Conservation (phyloP, 1,140 invertebrate species). For the Hycleus cichorii region DNA sequence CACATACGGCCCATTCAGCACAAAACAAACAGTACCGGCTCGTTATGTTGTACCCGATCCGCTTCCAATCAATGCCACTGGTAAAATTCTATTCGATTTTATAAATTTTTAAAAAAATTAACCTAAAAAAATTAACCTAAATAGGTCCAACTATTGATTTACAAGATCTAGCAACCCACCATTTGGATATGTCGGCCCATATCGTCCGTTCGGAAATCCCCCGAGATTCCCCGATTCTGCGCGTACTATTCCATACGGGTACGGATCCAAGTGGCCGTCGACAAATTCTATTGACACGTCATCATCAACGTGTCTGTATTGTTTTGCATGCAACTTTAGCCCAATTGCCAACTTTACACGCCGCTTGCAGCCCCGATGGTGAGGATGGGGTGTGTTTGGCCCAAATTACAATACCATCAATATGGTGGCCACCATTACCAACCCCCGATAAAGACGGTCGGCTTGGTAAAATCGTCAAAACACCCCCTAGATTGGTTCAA, state of each 20-base stretch:
- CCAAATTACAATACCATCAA: slow-evolving; percentile 69
- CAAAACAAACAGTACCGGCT: slow-evolving; percentile 87
- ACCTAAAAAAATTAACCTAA: slow-evolving; percentile 38
- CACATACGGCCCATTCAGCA: slow-evolving; percentile 86
- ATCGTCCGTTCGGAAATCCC: slow-evolving; percentile 76
- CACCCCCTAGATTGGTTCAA: slow-evolving; percentile 62
- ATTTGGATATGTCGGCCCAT: slow-evolving; percentile 83
- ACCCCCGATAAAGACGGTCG: slow-evolving; percentile 51
- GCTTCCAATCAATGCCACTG: slow-evolving; percentile 41
- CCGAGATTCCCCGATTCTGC: slow-evolving; percentile 75
- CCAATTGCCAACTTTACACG: slow-evolving; percentile 53
- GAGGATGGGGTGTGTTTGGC: slow-evolving; percentile 86
- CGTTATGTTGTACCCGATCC: slow-evolving; percentile 78
- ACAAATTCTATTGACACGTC: slow-evolving; percentile 45
- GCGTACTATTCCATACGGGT: slow-evolving; percentile 84
- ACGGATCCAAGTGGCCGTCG: slow-evolving; percentile 61
- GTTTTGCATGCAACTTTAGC: slow-evolving; percentile 62
- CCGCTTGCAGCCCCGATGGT: slow-evolving; percentile 79
- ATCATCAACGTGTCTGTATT: slow-evolving; percentile 62
- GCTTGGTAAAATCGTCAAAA: slow-evolving; percentile 50
- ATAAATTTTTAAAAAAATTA: too few species aligned
- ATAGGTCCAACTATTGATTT: slow-evolving; percentile 48
- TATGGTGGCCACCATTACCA: slow-evolving; percentile 77
- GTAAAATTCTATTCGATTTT: slow-evolving; percentile 12
- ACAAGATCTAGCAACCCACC: slow-evolving; percentile 61